Evolutionary conservation across 2,113 vertebrate species (phyloP).

Genomic region (Melozone crissalis): DNA sequence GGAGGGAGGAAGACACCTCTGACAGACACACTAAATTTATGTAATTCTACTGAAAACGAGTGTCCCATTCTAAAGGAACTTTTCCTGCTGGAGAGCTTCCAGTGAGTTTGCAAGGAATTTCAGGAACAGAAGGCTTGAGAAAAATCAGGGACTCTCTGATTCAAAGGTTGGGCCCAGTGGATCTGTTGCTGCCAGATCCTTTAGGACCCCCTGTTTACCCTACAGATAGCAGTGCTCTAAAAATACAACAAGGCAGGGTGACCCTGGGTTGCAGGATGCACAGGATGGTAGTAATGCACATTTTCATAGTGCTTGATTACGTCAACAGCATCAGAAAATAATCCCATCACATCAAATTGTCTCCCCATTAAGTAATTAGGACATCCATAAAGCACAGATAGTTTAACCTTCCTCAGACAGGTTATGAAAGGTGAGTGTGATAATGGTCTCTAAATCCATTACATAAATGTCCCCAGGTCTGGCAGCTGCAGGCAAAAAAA

Average conservation of each 20-base stretch:
- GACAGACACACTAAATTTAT: not conserved
- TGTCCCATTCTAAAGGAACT: not conserved
- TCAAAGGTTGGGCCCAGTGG: not conserved
- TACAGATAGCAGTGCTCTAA: not conserved
- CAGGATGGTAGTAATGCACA: not conserved
- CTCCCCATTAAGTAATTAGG: not conserved
- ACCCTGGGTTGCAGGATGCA: not conserved
- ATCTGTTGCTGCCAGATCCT: not conserved
- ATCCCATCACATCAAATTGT: not conserved
- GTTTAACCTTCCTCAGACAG: not conserved
- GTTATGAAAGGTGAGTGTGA: not conserved
- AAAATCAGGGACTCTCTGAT: not conserved
- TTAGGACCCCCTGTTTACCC: not conserved
- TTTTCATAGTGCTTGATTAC: not conserved
- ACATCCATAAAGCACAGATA: not conserved
- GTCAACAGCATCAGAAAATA: not conserved
- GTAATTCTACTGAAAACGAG: not conserved
- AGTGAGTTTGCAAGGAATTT: not conserved
- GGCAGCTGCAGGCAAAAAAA: not conserved
- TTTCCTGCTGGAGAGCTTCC: not conserved
- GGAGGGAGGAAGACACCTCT: not conserved
- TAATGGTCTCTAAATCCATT: not conserved
- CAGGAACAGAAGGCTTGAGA: not conserved
- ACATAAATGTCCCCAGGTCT: fast-evolving
- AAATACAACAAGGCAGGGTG: not conserved